phyloP scores from a whole-genome alignment of 2,888 invertebrate species.

The Pherbina coryleti region DNA sequence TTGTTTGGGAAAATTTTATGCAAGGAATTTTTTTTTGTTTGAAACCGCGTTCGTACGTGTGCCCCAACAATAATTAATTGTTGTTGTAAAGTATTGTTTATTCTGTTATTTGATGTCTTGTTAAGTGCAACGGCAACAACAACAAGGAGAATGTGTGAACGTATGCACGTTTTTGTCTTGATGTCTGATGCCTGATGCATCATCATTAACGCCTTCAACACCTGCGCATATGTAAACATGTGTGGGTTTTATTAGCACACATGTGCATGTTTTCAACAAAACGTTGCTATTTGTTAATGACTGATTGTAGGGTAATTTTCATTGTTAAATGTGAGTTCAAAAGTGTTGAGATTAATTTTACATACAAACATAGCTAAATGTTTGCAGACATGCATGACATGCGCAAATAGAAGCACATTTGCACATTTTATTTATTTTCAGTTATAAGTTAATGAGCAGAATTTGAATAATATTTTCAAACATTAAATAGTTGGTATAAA shows the following conservation, averaged over 20 bases:
- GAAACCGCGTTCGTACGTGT: neutral
- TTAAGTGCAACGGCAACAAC: too few relatives aligned
- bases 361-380: too few relatives aligned
- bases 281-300: constrained; percentile 9
- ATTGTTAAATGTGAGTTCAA: too few relatives aligned
- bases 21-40: neutral
- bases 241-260: neutral
- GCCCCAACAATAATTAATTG: neutral
- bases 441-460: too few relatives aligned
- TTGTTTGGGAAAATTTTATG: constrained; percentile 6
- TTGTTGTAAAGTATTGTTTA: neutral
- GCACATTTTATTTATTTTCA: too few relatives aligned
- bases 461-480: neutral
- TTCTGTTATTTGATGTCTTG: too few relatives aligned
- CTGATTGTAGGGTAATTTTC: neutral
- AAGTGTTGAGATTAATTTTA: too few relatives aligned
- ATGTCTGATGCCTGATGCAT: neutral
- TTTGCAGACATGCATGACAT: too few relatives aligned
- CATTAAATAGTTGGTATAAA: too few relatives aligned
- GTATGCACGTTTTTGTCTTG: neutral
- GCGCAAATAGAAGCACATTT: too few relatives aligned
- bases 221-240: neutral
- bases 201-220: neutral
- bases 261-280: neutral
- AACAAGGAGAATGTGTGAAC: too few relatives aligned